Conservation (phyloP, 2,888 invertebrate species). For the Cyclophora punctaria region DNA sequence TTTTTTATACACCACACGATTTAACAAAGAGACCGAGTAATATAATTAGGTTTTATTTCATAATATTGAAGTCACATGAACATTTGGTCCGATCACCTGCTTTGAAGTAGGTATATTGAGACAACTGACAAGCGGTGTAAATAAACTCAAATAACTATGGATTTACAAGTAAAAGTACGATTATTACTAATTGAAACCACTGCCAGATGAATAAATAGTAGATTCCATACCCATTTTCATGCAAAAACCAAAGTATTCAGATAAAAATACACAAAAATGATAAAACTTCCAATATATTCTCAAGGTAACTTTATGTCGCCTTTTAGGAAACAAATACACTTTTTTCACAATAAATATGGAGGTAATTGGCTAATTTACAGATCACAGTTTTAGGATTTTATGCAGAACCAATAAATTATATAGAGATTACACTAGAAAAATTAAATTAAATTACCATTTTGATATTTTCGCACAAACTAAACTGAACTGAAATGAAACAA, state of each 20-base stretch:
- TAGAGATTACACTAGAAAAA: conserved; percentile 39
- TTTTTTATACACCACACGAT: too few species aligned
- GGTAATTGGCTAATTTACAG: conserved; percentile 16
- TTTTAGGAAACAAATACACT: conserved; percentile 27
- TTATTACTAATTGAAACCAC: background rate
- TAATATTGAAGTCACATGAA: conserved; percentile 35
- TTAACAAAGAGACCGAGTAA: too few species aligned
- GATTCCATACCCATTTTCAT: conserved; percentile 24
- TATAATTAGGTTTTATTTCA: conserved; percentile 16
- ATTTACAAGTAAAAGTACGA: conserved; percentile 1
- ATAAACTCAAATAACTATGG: conserved; percentile 1
- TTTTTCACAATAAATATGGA: conserved; percentile 35
- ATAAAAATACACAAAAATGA: conserved; percentile 10
- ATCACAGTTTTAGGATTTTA: background rate
- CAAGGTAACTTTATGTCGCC: conserved; percentile 20
- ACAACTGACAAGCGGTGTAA: conserved; percentile 23
- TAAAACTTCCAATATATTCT: conserved; percentile 15
- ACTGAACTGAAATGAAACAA: conserved; percentile 13
- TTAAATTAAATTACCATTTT: conserved; percentile 64
- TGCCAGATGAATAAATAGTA: background rate
- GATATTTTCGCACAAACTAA: conserved; percentile 32
- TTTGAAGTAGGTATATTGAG: conserved; percentile 8
- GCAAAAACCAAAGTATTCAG: conserved; percentile 2
- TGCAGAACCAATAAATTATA: conserved; percentile 4
- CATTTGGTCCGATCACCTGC: conserved; percentile 32